phyloP scores from a whole-genome alignment of 2,797 vertebrate species.

The Labeo calbasu region DNA sequence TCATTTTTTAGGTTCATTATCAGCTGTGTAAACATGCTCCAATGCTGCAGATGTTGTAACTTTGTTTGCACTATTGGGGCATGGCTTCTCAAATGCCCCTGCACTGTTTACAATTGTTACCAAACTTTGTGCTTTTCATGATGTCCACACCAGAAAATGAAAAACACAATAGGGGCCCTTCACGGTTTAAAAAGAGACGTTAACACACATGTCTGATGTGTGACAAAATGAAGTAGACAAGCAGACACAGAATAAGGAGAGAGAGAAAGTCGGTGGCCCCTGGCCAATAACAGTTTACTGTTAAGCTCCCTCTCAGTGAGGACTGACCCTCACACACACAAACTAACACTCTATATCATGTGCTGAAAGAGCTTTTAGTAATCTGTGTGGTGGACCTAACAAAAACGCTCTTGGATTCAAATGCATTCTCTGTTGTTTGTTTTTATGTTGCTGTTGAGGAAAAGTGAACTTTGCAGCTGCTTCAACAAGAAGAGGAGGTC shows the following conservation, averaged over 20 bases:
- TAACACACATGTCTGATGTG: neutral
- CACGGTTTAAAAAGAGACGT: neutral
- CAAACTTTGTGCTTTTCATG: neutral
- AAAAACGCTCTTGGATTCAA: neutral
- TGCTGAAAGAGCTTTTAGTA: slow-evolving; percentile 8
- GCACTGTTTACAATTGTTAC: neutral
- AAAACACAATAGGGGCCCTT: neutral
- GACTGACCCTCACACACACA: slow-evolving; percentile 22
- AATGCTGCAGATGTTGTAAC: neutral
- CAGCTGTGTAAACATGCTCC: slow-evolving; percentile 22
- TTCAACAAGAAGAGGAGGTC: slow-evolving; percentile 55
- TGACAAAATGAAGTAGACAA: neutral
- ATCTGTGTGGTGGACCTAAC: slow-evolving; percentile 17
- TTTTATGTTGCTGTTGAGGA: slow-evolving; percentile 43
- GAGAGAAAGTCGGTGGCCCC: neutral
- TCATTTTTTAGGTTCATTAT: neutral
- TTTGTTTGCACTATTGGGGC: neutral
- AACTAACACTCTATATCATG: neutral
- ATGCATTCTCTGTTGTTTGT: neutral
- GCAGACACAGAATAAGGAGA: neutral
- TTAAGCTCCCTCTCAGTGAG: slow-evolving; percentile 1
- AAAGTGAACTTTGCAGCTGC: slow-evolving; percentile 65
- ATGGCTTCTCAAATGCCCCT: neutral
- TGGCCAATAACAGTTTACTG: slow-evolving; percentile 32
- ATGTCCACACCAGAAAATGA: neutral